Conservation (phyloP, 2,797 vertebrate genomes). For the Esox lucius region DNA sequence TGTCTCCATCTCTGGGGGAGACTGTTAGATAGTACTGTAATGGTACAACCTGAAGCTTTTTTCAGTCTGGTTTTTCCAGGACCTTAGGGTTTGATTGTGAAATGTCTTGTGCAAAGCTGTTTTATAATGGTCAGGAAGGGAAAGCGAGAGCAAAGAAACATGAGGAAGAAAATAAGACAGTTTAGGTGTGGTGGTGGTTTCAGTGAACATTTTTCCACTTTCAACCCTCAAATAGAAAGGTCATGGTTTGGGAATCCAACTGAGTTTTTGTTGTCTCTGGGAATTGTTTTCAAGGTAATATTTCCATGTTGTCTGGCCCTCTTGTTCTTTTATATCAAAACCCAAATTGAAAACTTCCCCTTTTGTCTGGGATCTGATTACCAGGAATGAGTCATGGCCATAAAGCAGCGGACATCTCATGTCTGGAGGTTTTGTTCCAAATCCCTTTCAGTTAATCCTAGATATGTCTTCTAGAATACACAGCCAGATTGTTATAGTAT, state of each 20-base stretch:
- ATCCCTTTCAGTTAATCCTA: constrained; percentile 51
- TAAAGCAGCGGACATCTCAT: constrained; percentile 48
- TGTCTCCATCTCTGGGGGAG: constrained; percentile 39
- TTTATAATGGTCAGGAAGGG: constrained; percentile 48
- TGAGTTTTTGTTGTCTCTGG: constrained; percentile 56
- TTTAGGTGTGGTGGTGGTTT: constrained; percentile 52
- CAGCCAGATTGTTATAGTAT: constrained; percentile 57
- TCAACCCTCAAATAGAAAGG: constrained; percentile 51
- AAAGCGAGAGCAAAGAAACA: constrained; percentile 40
- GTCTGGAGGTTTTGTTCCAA: constrained; percentile 66
- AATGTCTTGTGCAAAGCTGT: constrained; percentile 49
- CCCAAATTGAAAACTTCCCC: constrained; percentile 61
- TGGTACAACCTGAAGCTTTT: constrained; percentile 35
- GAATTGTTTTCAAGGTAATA: constrained; percentile 62
- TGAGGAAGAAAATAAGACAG: constrained; percentile 19
- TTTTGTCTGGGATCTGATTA: constrained; percentile 66
- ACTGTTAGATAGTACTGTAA: constrained; percentile 45
- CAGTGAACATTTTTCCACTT: constrained; percentile 38
- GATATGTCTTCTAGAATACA: constrained; percentile 56
- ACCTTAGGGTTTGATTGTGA: constrained; percentile 56
- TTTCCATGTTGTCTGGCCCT: constrained; percentile 48
- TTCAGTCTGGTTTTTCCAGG: constrained; percentile 48
- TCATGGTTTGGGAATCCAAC: constrained; percentile 56
- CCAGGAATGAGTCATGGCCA: constrained; percentile 59
- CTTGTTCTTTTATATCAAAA: constrained; percentile 60